Conservation (phyloP, 2,888 invertebrate species). For the Phyto melanocephala region DNA sequence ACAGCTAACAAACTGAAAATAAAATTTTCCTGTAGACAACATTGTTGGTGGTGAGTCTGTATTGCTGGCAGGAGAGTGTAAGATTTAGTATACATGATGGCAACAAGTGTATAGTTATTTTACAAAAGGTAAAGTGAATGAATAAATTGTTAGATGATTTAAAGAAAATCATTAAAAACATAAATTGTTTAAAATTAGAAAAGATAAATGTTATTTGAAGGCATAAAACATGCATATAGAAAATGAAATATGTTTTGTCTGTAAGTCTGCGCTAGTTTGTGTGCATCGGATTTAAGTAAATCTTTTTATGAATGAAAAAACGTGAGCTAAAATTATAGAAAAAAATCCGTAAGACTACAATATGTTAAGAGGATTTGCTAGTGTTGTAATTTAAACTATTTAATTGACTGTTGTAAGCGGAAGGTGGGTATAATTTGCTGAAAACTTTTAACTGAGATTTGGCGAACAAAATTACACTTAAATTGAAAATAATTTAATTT, state of each 20-base stretch:
- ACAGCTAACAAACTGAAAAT: not conserved
- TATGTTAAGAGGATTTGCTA: not conserved
- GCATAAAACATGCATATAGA: not conserved
- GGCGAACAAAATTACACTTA: no score
- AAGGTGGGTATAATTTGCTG: conserved; percentile 5
- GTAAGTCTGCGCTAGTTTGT: not conserved
- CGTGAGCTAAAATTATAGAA: conserved; percentile 30
- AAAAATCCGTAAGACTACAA: not conserved
- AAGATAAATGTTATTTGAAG: conserved; percentile 34
- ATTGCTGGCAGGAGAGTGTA: conserved; percentile 21
- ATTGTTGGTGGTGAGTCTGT: not conserved
- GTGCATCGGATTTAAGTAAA: not conserved
- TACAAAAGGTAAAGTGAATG: conserved; percentile 50
- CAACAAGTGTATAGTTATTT: conserved; percentile 64
- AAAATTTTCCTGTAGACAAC: not conserved
- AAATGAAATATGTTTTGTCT: not conserved
- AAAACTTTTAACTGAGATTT: not conserved
- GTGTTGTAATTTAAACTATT: not conserved
- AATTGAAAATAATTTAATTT: no score
- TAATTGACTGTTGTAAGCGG: conserved; percentile 12
- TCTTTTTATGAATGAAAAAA: conserved; percentile 32
- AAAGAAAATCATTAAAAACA: conserved; percentile 61
- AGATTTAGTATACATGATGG: conserved; percentile 60
- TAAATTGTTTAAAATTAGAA: conserved; percentile 60
- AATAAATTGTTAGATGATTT: conserved; percentile 63